A percentile compares a stretch with the other conserved stretches of the same genome.
Evolutionary conservation across 1,140 invertebrate species (phyloP).

Genomic region (Ostrea denselamellosa): DNA sequence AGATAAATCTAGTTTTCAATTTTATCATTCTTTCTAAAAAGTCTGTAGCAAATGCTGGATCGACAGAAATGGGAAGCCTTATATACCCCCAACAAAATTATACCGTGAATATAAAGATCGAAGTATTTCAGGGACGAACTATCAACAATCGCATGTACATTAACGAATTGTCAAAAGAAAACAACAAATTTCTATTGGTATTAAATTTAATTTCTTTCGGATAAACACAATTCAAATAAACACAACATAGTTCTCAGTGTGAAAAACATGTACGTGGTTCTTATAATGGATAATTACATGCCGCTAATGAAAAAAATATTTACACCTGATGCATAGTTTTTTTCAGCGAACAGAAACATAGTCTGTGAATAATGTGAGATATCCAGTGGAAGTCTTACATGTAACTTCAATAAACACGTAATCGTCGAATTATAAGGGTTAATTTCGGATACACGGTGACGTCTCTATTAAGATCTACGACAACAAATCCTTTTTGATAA

Average conservation of each 20-base stretch:
- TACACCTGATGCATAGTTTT: constrained; percentile 20
- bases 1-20: too few species aligned
- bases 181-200: too few species aligned
- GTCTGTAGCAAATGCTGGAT: too few species aligned
- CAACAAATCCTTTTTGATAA: constrained; percentile 70
- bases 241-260: not conserved
- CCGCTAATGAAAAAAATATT: not conserved
- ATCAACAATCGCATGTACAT: too few species aligned
- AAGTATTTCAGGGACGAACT: too few species aligned
- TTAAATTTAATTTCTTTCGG: constrained; percentile 3
- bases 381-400: constrained; percentile 13
- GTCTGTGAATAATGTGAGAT: not conserved
- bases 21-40: too few species aligned
- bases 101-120: too few species aligned
- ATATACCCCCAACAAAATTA: too few species aligned
- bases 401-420: constrained; percentile 6
- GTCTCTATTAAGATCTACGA: constrained; percentile 29
- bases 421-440: not conserved
- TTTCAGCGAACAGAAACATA: constrained; percentile 12
- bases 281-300: not conserved
- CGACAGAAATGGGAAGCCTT: too few species aligned
- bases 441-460: constrained; percentile 7
- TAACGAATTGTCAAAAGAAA: too few species aligned
- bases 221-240: constrained; percentile 30
- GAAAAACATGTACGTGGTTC: not conserved